These are phyloP conservation scores for Toxotes chatareus DNA, from an alignment of 2,113 vertebrate species.

Conservation along the genomic window DNA sequence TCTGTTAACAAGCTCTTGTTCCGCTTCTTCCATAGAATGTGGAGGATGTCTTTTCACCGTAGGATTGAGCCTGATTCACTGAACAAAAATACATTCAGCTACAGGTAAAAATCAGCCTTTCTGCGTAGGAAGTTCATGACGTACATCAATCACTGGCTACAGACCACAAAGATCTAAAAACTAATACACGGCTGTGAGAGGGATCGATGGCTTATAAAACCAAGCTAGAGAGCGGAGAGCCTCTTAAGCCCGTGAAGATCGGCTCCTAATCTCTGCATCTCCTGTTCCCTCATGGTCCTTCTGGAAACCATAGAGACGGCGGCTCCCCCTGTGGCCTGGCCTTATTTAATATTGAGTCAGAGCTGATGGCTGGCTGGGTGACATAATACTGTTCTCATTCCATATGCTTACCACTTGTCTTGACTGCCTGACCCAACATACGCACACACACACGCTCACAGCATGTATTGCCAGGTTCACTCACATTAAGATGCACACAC, in stretches of 20 bases:
- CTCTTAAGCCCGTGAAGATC: constrained; percentile 59
- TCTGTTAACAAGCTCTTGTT: not conserved
- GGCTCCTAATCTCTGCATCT: constrained; percentile 71
- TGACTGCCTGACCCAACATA: constrained; percentile 54
- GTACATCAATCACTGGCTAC: constrained; percentile 19
- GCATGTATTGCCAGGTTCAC: not conserved
- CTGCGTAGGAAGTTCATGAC: constrained; percentile 4
- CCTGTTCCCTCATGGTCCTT: constrained; percentile 59
- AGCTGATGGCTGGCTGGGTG: constrained; percentile 60
- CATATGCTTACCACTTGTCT: constrained; percentile 69
- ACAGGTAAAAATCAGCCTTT: constrained; percentile 9
- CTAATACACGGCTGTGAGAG: constrained; percentile 16
- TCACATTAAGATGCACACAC: not conserved
- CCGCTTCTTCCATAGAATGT: not conserved
- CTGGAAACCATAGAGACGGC: constrained; percentile 81
- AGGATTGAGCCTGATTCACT: not conserved
- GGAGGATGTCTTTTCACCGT: not conserved
- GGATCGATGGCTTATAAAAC: constrained; percentile 59
- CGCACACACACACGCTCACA: constrained; percentile 7
- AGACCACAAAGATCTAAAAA: constrained; percentile 25
- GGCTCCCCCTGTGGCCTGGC: constrained; percentile 74
- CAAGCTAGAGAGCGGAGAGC: constrained; percentile 42
- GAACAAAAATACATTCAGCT: constrained; percentile 16
- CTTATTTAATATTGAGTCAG: constrained; percentile 79
- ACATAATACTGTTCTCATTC: constrained; percentile 71